Evolutionary conservation across 2,797 vertebrate genomes (phyloP), one percentile per base, ranked within the genome.

Genomic region (Manis pentadactyla): DNA sequence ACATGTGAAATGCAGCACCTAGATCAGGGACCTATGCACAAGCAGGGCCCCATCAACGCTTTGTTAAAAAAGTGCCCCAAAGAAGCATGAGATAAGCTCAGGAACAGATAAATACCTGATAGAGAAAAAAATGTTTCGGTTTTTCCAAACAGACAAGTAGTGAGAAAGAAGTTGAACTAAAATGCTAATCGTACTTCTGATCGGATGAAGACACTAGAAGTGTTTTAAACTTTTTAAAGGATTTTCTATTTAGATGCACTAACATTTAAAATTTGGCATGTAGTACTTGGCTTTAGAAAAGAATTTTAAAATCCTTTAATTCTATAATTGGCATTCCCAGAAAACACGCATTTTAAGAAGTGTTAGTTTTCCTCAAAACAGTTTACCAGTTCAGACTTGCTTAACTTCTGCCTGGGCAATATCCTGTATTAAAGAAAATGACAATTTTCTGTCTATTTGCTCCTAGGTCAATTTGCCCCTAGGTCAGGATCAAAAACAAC

Each of bases 321-420:
- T 71, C 29, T 93, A 51, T 69, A 61, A 63, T 46, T 87, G 49
- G n/a, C 31, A 92, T 78, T 42, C 46, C 7, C 59, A 8, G 3
- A 75, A 53, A 95, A 83, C 79, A 59, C 27, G 19, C 12, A 91
- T 69, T 59, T 92, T 68, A 39, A 68, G 82, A 96, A 77, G 61
- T 59, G 19, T 21, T 37, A 57, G 49, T 68, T 91, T 95, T 93
- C 61, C 73, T 92, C 53, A 66, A 92, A 86, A 93, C 1, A 34
- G 29, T 69, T 89, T 55, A 75, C 21, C 59, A 88, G 17, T 68
- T 46, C 42, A 88, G 68, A 75, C 77, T 46, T 82, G 19, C 79
- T 83, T 89, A 88, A 89, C 37, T 73, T 90, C 64, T 64, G 53
- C 29, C 53, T 78, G 23, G 53, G 21, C 5, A 68, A 73, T 89